Percentiles rank a stretch among this genome's conserved stretches.
Evolutionary conservation across 1,140 invertebrate genomes (phyloP).

Genomic region (Drosophila nikananu): DNA sequence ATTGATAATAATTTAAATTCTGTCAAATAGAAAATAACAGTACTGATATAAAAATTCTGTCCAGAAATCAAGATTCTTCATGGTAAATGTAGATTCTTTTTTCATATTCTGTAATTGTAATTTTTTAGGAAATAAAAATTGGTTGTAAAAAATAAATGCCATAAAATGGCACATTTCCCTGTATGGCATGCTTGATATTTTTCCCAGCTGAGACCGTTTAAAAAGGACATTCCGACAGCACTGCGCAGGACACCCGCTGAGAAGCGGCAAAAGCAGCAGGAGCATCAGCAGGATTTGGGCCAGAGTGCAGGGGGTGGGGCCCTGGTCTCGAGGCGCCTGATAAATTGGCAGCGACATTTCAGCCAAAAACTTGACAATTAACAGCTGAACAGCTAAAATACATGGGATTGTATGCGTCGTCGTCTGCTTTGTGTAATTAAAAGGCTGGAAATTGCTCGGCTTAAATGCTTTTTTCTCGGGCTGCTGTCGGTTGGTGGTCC

Average conservation of each 20-base stretch:
- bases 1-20: not conserved
- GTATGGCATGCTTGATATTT: slow-evolving; percentile 3
- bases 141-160: slow-evolving; percentile 5
- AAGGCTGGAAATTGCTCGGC: slow-evolving; percentile 75
- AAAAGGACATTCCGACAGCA: slow-evolving; percentile 17
- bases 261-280: slow-evolving; percentile 30
- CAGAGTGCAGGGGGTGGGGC: not conserved
- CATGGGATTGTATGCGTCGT: slow-evolving; percentile 33
- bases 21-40: no score
- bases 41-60: not conserved
- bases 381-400: slow-evolving; percentile 64
- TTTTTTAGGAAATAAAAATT: slow-evolving; percentile 6
- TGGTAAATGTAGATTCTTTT: no score
- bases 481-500: slow-evolving; percentile 64
- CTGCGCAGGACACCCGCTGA: slow-evolving; percentile 52
- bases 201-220: slow-evolving; percentile 8
- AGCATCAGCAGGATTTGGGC: slow-evolving; percentile 23
- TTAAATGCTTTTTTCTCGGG: slow-evolving; percentile 58
- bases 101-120: not conserved
- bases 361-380: slow-evolving; percentile 79
- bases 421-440: slow-evolving; percentile 66
- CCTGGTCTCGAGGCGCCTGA: slow-evolving; percentile 56
- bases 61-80: not conserved
- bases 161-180: slow-evolving; percentile 8
- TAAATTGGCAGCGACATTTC: slow-evolving; percentile 82